phyloP scores from a whole-genome alignment of 2,888 invertebrate species.

The Atethmia centrago region DNA sequence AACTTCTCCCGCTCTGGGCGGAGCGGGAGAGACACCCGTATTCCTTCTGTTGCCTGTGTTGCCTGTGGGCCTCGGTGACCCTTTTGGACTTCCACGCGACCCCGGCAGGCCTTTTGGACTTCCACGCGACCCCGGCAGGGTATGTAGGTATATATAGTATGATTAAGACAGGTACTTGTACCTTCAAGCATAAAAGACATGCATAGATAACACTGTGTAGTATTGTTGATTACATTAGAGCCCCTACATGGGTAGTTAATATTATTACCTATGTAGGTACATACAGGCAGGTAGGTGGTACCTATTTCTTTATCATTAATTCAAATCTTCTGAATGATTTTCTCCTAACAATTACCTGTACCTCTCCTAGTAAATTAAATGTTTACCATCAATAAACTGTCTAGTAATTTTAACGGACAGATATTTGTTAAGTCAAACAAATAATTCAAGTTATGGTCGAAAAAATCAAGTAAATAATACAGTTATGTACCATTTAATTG shows the following conservation, averaged over 20 bases:
- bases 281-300: no score
- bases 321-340: neutral
- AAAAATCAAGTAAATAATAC: constrained; percentile 8
- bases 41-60: no score
- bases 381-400: neutral
- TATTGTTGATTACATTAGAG: neutral
- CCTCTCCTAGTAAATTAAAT: neutral
- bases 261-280: no score
- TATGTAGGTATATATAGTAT: no score
- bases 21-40: no score
- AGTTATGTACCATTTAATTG: constrained; percentile 8
- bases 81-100: no score
- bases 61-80: no score
- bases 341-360: neutral
- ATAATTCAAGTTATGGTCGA: neutral
- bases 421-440: constrained; percentile 9
- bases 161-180: no score
- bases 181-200: neutral
- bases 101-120: no score
- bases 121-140: no score
- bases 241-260: neutral
- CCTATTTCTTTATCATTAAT: neutral
- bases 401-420: neutral
- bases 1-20: no score
- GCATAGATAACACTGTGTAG: neutral